Conservation (phyloP, 2,888 invertebrate genomes). For the Hirtodrosophila duncani region DNA sequence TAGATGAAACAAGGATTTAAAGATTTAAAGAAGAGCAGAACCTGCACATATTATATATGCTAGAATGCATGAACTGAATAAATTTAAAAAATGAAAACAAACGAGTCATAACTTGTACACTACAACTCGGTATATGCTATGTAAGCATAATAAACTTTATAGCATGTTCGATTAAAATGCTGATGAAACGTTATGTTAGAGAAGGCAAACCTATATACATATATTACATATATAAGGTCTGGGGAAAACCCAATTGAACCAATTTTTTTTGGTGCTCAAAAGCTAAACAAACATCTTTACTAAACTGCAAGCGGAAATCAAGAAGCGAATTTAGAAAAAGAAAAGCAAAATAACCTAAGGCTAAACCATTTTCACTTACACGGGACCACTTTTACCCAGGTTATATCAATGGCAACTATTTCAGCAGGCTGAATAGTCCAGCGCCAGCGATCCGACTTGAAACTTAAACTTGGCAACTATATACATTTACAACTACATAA, state of each 20-base stretch:
- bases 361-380: conserved; percentile 17
- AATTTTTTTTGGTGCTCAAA: conserved; percentile 66
- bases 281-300: conserved; percentile 20
- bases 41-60: conserved; percentile 44
- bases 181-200: too few relatives aligned
- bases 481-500: too few relatives aligned
- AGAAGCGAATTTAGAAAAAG: conserved; percentile 26
- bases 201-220: too few relatives aligned
- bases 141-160: too few relatives aligned
- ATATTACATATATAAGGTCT: conserved; percentile 25
- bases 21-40: too few relatives aligned
- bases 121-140: too few relatives aligned
- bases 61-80: conserved; percentile 64
- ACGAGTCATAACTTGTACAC: conserved; percentile 35
- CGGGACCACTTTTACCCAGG: conserved; percentile 30
- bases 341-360: conserved; percentile 58
- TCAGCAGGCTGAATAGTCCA: conserved; percentile 74
- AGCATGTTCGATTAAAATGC: too few relatives aligned
- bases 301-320: conserved; percentile 17
- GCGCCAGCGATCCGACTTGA: conserved; percentile 10
- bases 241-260: conserved; percentile 39
- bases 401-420: conserved; percentile 42
- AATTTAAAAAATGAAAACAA: conserved; percentile 50
- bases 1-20: too few relatives aligned
- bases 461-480: conserved; percentile 24